Evolutionary conservation across 2,113 vertebrate species (phyloP).

Genomic region (Phyllostomus discolor): DNA sequence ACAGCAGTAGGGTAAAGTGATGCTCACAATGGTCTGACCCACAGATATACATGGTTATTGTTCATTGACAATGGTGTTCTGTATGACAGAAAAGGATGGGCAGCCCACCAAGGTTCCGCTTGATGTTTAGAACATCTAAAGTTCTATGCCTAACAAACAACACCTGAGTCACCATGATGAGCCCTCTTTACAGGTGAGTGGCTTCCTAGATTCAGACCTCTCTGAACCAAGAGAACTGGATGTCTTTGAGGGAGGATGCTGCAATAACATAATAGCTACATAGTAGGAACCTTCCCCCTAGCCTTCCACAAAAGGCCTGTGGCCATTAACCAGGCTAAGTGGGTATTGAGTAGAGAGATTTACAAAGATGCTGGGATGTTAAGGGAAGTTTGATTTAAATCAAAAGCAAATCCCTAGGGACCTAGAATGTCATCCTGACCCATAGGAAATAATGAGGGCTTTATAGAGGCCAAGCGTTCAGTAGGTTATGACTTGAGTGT

Average conservation of each 20-base stretch:
- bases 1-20: neutral
- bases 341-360: neutral
- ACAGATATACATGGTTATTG: neutral
- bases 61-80: neutral
- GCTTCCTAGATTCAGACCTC: neutral
- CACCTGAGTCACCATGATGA: neutral
- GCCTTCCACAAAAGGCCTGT: neutral
- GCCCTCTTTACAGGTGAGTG: neutral
- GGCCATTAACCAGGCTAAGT: neutral
- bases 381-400: slow-evolving; percentile 1
- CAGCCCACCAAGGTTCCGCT: neutral
- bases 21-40: neutral
- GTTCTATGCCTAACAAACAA: neutral
- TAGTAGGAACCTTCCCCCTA: neutral
- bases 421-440: neutral
- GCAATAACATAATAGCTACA: neutral
- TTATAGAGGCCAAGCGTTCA: neutral
- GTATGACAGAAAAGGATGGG: neutral
- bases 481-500: neutral
- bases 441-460: neutral
- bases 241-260: neutral
- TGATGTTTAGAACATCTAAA: neutral
- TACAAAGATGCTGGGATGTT: neutral
- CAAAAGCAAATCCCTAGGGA: neutral
- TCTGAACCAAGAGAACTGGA: neutral